A percentile compares a stretch with the other conserved stretches of the same genome.
Conservation (phyloP, 2,113 vertebrate genomes). For the Burhinus bistriatus region DNA sequence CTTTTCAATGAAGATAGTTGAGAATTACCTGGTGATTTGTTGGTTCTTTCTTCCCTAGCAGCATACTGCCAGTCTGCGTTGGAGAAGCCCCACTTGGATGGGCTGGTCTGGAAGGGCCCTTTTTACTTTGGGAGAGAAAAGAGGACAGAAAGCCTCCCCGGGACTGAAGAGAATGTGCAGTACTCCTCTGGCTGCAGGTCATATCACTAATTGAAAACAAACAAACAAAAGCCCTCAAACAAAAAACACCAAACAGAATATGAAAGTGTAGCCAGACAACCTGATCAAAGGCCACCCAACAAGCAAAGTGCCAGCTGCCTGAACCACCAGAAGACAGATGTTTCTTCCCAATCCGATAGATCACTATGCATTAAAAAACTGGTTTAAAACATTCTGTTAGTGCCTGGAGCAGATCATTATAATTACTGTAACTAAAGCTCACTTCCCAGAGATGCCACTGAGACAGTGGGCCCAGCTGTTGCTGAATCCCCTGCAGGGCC, state of each 20-base stretch:
- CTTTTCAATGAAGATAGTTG: neutral
- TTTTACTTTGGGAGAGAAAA: conserved; percentile 87
- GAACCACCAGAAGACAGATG: neutral
- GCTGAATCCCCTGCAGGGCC: neutral
- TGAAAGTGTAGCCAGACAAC: neutral
- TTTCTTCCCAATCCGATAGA: neutral
- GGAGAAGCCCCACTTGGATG: conserved; percentile 74
- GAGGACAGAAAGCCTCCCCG: conserved; percentile 88
- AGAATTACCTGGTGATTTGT: conserved; percentile 77
- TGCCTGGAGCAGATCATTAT: neutral
- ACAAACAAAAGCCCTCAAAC: neutral
- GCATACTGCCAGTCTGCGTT: conserved; percentile 60
- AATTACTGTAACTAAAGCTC: neutral
- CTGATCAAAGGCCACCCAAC: neutral
- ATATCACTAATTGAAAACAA: conserved; percentile 77
- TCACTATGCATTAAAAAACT: neutral
- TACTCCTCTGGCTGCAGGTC: conserved; percentile 84
- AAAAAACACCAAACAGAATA: neutral
- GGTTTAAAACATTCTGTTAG: neutral
- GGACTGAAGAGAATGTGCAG: conserved; percentile 80
- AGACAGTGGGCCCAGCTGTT: neutral
- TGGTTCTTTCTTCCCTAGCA: conserved; percentile 81
- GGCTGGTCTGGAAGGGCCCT: conserved; percentile 72
- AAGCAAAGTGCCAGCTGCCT: neutral
- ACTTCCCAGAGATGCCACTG: neutral